These are phyloP conservation scores for Microplitis deprimator DNA, from an alignment of 2,888 invertebrate species.

Conservation along the genomic window DNA sequence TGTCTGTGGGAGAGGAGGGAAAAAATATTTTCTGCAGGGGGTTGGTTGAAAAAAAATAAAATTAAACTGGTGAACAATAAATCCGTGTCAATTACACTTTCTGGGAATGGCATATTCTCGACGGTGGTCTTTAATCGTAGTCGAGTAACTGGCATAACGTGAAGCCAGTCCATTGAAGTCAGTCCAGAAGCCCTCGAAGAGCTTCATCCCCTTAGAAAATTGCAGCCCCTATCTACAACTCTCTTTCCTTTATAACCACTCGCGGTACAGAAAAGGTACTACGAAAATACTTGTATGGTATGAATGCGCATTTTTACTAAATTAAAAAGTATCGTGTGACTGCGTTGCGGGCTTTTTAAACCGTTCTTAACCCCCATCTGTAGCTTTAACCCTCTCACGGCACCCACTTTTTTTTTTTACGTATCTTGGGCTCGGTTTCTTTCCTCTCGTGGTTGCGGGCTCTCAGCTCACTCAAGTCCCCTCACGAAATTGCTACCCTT, in stretches of 20 bases:
- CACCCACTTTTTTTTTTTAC: conserved; percentile 42
- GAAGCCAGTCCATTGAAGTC: conserved; percentile 58
- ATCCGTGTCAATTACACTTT: conserved; percentile 59
- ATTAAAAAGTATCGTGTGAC: conserved; percentile 71
- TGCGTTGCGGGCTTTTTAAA: conserved; percentile 61
- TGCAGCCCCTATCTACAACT: conserved; percentile 22
- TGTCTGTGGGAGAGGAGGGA: no score
- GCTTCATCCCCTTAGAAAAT: conserved; percentile 40
- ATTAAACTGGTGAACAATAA: conserved; percentile 49
- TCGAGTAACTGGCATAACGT: conserved; percentile 21
- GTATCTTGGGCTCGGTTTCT: conserved; percentile 40
- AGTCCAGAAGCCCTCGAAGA: conserved; percentile 55
- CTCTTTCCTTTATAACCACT: not conserved
- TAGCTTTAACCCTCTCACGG: conserved; percentile 54
- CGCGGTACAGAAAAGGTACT: conserved; percentile 35
- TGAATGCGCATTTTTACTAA: conserved; percentile 71
- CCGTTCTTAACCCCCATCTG: conserved; percentile 61
- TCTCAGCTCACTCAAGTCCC: conserved; percentile 63
- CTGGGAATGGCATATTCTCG: conserved; percentile 51
- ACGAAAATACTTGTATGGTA: conserved; percentile 59
- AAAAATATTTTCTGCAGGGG: not conserved
- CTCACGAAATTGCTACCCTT: conserved; percentile 68
- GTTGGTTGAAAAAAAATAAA: conserved; percentile 45
- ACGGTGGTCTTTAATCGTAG: conserved; percentile 48
- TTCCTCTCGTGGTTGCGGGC: conserved; percentile 54